phyloP scores from a whole-genome alignment of 64 coral and sea anemone genomes.

The Orbicella faveolata region DNA sequence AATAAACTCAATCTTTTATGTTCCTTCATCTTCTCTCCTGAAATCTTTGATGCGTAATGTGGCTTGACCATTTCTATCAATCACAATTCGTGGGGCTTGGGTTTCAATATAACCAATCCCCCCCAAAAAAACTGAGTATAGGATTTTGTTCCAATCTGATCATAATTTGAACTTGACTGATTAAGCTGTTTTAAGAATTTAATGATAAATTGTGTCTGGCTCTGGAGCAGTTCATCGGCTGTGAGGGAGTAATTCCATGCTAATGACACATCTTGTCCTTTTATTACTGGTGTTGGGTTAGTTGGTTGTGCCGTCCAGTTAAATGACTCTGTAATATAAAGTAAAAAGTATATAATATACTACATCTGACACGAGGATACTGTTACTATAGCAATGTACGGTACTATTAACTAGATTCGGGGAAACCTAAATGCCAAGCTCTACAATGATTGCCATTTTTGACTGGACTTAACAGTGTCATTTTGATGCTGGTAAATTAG shows the following conservation, averaged over 20 bases:
- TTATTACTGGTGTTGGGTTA: not conserved
- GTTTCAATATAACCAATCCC: not conserved
- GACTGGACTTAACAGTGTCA: no score
- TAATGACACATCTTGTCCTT: not conserved
- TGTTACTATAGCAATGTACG: no score
- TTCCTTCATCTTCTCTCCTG: not conserved
- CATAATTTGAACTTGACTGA: not conserved
- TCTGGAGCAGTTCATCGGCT: not conserved
- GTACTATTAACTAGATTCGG: no score
- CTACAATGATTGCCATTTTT: no score
- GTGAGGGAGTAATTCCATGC: not conserved
- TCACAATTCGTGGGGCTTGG: not conserved
- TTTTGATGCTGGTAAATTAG: no score
- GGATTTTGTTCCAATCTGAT: not conserved
- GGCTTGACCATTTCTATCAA: no score
- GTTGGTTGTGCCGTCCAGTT: not conserved
- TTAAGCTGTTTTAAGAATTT: not conserved
- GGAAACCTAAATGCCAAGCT: no score
- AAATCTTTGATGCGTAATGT: not conserved
- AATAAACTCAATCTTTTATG: not conserved
- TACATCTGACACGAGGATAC: no score
- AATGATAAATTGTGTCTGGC: not conserved
- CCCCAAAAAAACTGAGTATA: not conserved
- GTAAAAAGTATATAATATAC: no score
- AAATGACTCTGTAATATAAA: not conserved